Evolutionary conservation across 2,888 invertebrate species (phyloP).

Genomic region (Synergus itoensis): DNA sequence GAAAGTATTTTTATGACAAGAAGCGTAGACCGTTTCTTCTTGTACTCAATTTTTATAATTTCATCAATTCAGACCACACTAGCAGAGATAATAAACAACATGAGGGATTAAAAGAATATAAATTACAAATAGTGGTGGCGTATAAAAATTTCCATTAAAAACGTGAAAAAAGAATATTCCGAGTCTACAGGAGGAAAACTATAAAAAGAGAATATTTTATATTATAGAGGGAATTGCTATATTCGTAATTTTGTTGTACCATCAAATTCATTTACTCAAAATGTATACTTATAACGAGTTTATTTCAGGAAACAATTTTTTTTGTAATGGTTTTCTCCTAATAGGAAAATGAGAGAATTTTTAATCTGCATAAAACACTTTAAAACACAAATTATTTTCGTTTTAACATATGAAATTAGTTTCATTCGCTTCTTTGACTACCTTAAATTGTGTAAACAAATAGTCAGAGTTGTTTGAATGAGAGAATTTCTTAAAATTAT

Average conservation of each 20-base stretch:
- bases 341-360: neutral
- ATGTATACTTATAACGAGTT: slow-evolving; percentile 2
- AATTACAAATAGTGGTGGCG: neutral
- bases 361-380: neutral
- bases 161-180: neutral
- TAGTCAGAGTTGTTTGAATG: neutral
- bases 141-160: neutral
- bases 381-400: neutral
- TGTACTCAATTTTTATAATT: neutral
- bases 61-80: neutral
- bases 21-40: neutral
- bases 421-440: neutral
- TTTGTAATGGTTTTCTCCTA: neutral
- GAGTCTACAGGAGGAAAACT: neutral
- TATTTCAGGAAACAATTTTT: slow-evolving; percentile 25
- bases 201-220: neutral
- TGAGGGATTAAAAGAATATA: neutral
- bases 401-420: neutral
- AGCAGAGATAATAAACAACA: neutral
- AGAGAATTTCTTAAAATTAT: neutral
- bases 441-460: neutral
- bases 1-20: no score
- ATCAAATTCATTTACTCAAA: slow-evolving; percentile 2
- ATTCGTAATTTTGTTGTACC: neutral
- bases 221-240: neutral